Conservation (phyloP, 2,888 invertebrate genomes). For the Odontocerum albicorne region DNA sequence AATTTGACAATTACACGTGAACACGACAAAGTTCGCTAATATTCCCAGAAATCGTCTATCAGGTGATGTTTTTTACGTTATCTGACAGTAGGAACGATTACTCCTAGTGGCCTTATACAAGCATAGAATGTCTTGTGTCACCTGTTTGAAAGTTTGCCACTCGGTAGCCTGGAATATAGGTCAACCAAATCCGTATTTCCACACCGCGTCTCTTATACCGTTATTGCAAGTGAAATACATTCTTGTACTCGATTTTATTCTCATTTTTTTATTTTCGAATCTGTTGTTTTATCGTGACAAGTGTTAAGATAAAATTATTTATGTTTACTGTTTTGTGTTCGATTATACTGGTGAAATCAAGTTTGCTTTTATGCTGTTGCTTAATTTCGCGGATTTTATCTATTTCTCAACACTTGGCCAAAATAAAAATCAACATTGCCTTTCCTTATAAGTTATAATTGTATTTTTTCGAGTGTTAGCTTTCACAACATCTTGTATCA, state of each 20-base stretch:
- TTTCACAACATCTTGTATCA: too few relatives aligned
- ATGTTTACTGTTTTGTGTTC: too few relatives aligned
- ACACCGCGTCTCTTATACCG: constrained; percentile 29
- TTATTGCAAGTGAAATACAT: constrained; percentile 27
- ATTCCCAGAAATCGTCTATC: constrained; percentile 4
- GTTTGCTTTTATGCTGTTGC: not conserved
- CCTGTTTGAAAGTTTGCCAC: constrained; percentile 33
- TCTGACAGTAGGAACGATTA: constrained; percentile 22
- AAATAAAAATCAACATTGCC: too few relatives aligned
- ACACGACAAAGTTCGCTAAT: too few relatives aligned
- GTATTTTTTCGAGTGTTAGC: too few relatives aligned
- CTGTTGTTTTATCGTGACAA: too few relatives aligned
- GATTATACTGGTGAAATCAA: too few relatives aligned
- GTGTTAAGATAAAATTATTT: too few relatives aligned
- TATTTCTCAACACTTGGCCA: not conserved
- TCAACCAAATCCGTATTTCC: constrained; percentile 32
- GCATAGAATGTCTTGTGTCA: constrained; percentile 28
- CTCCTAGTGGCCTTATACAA: constrained; percentile 22
- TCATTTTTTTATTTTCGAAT: constrained; percentile 11
- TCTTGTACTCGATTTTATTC: constrained; percentile 14
- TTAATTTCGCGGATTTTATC: constrained; percentile 1
- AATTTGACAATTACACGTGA: too few relatives aligned
- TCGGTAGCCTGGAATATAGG: constrained; percentile 31
- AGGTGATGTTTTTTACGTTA: constrained; percentile 8
- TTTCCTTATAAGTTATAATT: too few relatives aligned